These are phyloP conservation scores for Rhyacophila evoluta DNA, from an alignment of 2,888 invertebrate species.

Conservation along the genomic window DNA sequence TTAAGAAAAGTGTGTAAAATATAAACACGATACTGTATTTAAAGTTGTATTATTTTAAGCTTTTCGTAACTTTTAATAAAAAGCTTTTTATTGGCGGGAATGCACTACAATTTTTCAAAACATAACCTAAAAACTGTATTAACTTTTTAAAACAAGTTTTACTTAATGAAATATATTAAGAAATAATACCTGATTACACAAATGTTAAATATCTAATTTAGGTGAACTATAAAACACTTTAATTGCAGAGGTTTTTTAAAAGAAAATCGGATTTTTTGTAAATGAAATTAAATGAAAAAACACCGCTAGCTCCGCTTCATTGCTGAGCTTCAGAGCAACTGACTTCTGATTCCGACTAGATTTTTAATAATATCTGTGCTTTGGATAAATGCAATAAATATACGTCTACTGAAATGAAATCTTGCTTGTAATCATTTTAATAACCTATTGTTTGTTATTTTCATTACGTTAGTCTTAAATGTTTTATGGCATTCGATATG, in stretches of 20 bases:
- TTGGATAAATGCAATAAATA: background rate
- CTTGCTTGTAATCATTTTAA: background rate
- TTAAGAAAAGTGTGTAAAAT: no score
- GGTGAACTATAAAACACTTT: background rate
- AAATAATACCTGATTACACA: background rate
- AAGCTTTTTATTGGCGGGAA: constrained; percentile 1
- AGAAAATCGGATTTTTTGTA: background rate
- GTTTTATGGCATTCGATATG: no score
- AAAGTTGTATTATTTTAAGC: no score
- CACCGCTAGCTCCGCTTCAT: background rate
- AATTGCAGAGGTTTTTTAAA: background rate
- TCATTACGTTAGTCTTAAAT: no score
- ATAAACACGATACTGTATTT: no score
- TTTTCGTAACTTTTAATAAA: background rate
- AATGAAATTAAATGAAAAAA: background rate
- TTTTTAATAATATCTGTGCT: constrained; percentile 8
- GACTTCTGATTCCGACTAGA: background rate
- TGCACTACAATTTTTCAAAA: background rate
- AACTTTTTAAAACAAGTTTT: background rate
- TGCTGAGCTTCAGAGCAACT: constrained; percentile 9
- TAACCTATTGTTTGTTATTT: no score
- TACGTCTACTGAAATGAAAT: background rate
- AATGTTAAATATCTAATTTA: background rate
- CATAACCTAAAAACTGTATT: background rate
- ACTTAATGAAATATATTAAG: background rate